Percentiles rank a stretch among this genome's conserved stretches.
Conservation (phyloP, 2,113 vertebrate species). For the Pithys albifrons region DNA sequence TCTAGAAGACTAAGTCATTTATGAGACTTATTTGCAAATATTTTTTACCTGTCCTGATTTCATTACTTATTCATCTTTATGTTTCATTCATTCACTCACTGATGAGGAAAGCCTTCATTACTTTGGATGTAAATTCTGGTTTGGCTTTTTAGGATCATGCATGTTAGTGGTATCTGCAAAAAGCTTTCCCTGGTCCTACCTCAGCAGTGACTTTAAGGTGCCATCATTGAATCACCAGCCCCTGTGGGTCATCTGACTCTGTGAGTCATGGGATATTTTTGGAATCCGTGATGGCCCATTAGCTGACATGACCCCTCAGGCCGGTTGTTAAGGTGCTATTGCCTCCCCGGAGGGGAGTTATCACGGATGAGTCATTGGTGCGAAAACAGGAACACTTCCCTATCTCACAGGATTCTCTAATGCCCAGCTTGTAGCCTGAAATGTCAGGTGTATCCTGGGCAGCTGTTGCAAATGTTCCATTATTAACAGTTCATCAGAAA, state of each 20-base stretch:
- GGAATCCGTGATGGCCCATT: no score
- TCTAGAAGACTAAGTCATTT: background rate
- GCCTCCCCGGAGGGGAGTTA: no score
- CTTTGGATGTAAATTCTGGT: slow-evolving; percentile 42
- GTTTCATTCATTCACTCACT: background rate
- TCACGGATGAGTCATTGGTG: no score
- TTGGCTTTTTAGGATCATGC: slow-evolving; percentile 47
- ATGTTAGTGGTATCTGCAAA: slow-evolving; percentile 50
- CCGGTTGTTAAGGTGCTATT: no score
- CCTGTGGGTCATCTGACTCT: background rate
- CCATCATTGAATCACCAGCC: background rate
- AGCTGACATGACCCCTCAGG: no score
- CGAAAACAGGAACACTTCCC: no score
- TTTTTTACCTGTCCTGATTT: background rate
- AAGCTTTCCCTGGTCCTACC: slow-evolving; percentile 16
- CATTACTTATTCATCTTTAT: slow-evolving; percentile 27
- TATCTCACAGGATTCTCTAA: no score
- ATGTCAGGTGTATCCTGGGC: no score
- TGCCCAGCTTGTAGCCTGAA: no score
- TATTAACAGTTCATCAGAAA: no score
- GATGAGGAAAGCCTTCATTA: slow-evolving; percentile 45
- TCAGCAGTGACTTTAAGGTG: slow-evolving; percentile 50
- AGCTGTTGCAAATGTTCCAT: no score
- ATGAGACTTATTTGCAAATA: background rate
- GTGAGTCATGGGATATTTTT: no score